Base-by-base conservation (phyloP, 2,797 vertebrate species). In the Phataginus tetradactyla region DNA sequence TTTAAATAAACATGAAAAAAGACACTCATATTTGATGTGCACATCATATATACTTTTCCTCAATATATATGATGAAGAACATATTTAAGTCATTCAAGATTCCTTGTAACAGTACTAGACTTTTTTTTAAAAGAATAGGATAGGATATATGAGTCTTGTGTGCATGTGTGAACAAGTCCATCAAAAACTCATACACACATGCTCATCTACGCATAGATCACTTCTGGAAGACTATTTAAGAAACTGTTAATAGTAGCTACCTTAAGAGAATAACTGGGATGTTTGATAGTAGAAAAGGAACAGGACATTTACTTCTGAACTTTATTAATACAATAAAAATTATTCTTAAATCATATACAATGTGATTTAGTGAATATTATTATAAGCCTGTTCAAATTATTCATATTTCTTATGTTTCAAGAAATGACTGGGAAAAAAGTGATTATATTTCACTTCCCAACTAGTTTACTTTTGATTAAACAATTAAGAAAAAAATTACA, bases 351-450 rank as follows among this genome's bases (percentile, higher is more conserved):
- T 45, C 17, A 29, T 66, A 72, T 21, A 42, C 83, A 71, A 66
- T 5, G 18, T 3, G 21, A 51, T 29, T 80, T 63, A 68, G 39
- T 85, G 86, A 83, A 27, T 66, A 34, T 17, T 74, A 84, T 75
- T 66, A 66, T 66, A 86, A 81, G 42, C 25, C 45, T 69, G 12
- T 66, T 66, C 55, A 64, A 81, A 69, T 88, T 85, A 78, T n/a
- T 96, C 42, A 86, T 14, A 79, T 79, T 86, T 88, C 45, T 80
- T 81, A 93, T 83, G 45, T 88, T 91, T 75, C 71, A 72, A 78
- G 37, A 57, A 72, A 7, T 42, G 23, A 53, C 1, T 81, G 27
- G 57, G 39, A 88, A 78, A 71, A 10, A 81, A 72, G 55, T 68
- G 7, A 13, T 83, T 87, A 34, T 17, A 83, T 93, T 78, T 57